Percentiles rank a stretch among this genome's conserved stretches.
phyloP scores from a whole-genome alignment of 53 echinoderm and acorn worm species.

The Crossaster papposus region DNA sequence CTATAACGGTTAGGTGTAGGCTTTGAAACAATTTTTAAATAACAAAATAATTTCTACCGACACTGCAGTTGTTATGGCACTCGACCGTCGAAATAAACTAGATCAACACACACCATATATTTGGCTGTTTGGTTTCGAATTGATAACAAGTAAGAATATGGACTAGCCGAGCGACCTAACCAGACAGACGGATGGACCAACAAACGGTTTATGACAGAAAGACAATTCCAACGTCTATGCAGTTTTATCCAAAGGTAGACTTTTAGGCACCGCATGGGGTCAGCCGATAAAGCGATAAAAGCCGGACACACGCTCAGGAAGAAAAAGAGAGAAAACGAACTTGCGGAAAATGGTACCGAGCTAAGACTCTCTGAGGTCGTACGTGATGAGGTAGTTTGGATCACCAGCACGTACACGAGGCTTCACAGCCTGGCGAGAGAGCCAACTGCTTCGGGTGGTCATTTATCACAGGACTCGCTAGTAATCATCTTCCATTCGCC shows the following conservation, averaged over 20 bases:
- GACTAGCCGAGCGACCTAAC: background rate
- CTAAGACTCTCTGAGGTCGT: background rate
- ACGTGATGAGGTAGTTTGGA: conserved; percentile 57
- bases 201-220: conserved; percentile 54
- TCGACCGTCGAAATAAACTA: background rate
- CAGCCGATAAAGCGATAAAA: background rate
- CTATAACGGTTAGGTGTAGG: background rate
- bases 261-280: conserved; percentile 21
- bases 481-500: conserved; percentile 60
- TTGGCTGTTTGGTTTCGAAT: background rate
- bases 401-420: conserved; percentile 47
- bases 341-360: background rate
- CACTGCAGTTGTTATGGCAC: background rate
- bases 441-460: conserved; percentile 53
- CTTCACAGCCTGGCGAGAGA: conserved; percentile 17
- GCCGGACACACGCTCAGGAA: background rate
- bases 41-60: background rate
- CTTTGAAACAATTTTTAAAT: background rate
- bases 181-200: conserved; percentile 53
- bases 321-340: background rate
- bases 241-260: conserved; percentile 26
- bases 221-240: background rate
- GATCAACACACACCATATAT: background rate
- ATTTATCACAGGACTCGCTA: conserved; percentile 55
- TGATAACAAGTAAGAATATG: background rate